phyloP scores from a whole-genome alignment of 2,797 vertebrate species.

The Numenius phaeopus region DNA sequence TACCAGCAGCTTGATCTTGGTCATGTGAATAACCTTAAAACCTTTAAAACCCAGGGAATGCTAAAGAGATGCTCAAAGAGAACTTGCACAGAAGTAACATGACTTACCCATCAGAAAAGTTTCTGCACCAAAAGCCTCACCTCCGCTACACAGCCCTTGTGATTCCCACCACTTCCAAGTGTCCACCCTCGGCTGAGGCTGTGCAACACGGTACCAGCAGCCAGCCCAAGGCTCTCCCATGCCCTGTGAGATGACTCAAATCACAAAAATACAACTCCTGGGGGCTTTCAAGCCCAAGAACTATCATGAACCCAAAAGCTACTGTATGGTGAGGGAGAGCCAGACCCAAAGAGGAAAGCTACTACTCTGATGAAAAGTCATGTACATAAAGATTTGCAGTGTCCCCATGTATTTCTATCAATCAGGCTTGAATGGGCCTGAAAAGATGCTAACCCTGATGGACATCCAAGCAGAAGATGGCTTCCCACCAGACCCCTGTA shows the following conservation, averaged over 20 bases:
- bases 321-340: neutral
- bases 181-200: neutral
- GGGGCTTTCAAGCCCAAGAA: neutral
- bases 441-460: neutral
- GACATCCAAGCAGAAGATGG: neutral
- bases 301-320: neutral
- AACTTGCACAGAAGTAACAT: neutral
- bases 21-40: slow-evolving; percentile 45
- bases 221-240: neutral
- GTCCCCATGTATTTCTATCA: neutral
- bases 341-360: neutral
- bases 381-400: neutral
- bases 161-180: neutral
- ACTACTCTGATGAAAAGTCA: neutral
- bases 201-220: neutral
- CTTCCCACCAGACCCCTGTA: neutral
- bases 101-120: neutral
- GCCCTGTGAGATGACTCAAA: accelerated
- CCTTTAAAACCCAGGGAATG: slow-evolving; percentile 6
- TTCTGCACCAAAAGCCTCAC: neutral
- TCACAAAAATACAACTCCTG: neutral
- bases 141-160: neutral
- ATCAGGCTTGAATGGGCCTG: neutral
- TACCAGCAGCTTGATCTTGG: slow-evolving; percentile 29
- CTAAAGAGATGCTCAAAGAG: neutral